phyloP scores from a whole-genome alignment of 1,140 invertebrate species.

The Pogonognathellus flavescens region DNA sequence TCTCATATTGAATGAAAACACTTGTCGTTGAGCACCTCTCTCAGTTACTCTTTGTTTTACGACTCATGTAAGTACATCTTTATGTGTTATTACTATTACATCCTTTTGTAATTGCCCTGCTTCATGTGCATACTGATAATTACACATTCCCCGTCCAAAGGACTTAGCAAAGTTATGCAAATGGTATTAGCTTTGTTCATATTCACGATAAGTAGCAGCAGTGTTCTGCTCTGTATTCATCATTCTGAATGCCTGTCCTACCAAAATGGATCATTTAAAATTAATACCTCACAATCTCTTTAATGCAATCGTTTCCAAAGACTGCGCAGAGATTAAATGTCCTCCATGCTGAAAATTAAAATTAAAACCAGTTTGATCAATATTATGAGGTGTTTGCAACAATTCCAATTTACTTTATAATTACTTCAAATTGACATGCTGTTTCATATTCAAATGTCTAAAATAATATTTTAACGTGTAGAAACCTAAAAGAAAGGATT shows the following conservation, averaged over 20 bases:
- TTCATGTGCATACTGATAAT: not conserved
- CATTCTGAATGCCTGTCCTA: slow-evolving; percentile 8
- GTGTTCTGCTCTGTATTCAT: not conserved
- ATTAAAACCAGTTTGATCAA: no score
- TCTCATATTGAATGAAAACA: not conserved
- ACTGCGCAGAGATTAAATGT: slow-evolving; percentile 1
- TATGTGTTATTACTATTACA: not conserved
- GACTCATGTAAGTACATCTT: not conserved
- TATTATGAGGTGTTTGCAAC: no score
- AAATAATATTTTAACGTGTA: no score
- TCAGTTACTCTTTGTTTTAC: not conserved
- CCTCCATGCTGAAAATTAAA: not conserved
- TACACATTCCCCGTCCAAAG: not conserved
- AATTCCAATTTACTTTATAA: no score
- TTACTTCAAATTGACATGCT: no score
- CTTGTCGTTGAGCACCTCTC: not conserved
- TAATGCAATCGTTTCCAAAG: slow-evolving; percentile 25
- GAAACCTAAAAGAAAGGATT: no score
- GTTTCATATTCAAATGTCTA: no score
- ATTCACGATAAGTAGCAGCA: not conserved
- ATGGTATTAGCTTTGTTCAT: not conserved
- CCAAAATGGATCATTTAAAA: slow-evolving; percentile 22
- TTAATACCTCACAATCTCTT: slow-evolving; percentile 18
- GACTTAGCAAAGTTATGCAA: not conserved
- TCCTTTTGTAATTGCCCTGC: not conserved